Evolutionary conservation across 2,797 vertebrate genomes (phyloP).

Genomic region (Betta splendens): DNA sequence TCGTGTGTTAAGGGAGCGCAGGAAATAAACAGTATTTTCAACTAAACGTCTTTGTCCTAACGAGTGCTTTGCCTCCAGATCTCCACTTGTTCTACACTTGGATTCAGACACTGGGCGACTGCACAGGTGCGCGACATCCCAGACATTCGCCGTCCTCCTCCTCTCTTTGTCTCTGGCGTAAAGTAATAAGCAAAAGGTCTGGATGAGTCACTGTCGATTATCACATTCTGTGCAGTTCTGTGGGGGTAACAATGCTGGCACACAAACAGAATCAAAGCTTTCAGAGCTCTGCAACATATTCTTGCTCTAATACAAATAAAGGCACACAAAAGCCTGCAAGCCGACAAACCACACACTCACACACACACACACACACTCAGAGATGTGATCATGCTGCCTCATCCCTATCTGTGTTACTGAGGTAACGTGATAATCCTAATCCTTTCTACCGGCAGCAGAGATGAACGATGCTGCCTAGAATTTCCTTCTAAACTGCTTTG

Average conservation of each 20-base stretch:
- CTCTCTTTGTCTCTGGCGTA: constrained; percentile 19
- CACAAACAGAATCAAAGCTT: constrained; percentile 10
- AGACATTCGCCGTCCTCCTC: constrained; percentile 7
- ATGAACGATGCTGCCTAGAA: constrained; percentile 42
- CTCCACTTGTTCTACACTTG: constrained; percentile 10
- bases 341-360: background rate
- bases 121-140: no score
- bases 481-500: no score
- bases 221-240: constrained; percentile 45
- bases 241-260: constrained; percentile 11
- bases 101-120: constrained; percentile 5
- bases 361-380: background rate
- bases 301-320: constrained; percentile 23
- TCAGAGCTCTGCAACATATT: constrained; percentile 22
- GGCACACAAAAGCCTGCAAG: constrained; percentile 15
- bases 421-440: constrained; percentile 38
- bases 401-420: constrained; percentile 19
- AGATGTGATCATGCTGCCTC: constrained; percentile 18
- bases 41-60: constrained; percentile 40
- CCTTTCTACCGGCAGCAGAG: constrained; percentile 38
- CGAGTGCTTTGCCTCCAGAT: constrained; percentile 19
- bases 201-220: constrained; percentile 64
- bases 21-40: constrained; percentile 72
- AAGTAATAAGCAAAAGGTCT: constrained; percentile 48
- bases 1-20: constrained; percentile 26